Evolutionary conservation across 1,140 invertebrate genomes (phyloP), one percentile per base, ranked within the genome.

Genomic region (Drosophila sp.): DNA sequence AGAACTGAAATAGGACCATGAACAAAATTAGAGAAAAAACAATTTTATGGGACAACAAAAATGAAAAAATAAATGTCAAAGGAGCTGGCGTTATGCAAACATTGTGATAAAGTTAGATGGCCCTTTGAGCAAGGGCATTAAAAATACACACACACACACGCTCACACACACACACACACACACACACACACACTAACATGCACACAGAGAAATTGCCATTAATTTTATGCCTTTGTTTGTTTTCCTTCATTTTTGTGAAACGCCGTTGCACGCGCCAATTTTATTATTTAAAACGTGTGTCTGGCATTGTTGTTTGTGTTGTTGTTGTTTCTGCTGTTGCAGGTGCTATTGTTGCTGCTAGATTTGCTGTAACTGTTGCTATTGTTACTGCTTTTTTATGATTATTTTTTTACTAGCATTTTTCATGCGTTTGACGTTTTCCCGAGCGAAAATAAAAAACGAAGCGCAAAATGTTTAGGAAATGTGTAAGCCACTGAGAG

Each of bases 271-370:
- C 62, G 43, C 61, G 38, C 54, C 74, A 74, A 71, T 71, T 73
- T 76, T 74, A 86, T 86, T 83, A 83, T 83, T 86, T 83, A 80
- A 83, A 83, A 78, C 81, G 75, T 78, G 71, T 83, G 66, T 73
- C 67, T 53, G 53, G 40, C 67, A 64, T 40, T 64, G 67, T 43
- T 57, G 27, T 53, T 64, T 7, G 21, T 45, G 8, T 7, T 38
- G n/a, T 36, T 50, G 29, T 14, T 58, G 14, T 29, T 66, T 13
- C 7, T 27, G 54, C 5, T 43, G 65, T 14, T 61, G 50, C 53
- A 36, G 61, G 36, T 51, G 53, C 50, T 48, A 40, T 70, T 63
- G 58, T 63, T 70, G 64, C 56, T 67, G 54, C 54, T 67, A 41
- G 54, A 67, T 67, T 62, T 70, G 57, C 58, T 63, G 61, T 56